phyloP scores from a whole-genome alignment of 2,888 invertebrate genomes.

The Drepana falcataria region DNA sequence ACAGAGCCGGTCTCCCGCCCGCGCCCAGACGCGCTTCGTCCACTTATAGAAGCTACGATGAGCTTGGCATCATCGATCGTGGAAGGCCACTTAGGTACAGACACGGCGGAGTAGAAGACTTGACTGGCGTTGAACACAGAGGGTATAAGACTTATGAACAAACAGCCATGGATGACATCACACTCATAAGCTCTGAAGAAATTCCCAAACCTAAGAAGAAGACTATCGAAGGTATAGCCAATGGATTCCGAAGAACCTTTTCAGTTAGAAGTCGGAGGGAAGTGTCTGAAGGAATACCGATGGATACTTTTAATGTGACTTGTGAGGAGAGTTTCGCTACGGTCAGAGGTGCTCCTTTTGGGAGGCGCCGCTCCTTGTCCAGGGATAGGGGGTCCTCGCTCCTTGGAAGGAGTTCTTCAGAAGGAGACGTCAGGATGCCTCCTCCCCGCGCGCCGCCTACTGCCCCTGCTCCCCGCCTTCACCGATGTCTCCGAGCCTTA shows the following conservation, averaged over 20 bases:
- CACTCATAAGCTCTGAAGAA: conserved; percentile 70
- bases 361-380: conserved; percentile 66
- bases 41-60: conserved; percentile 72
- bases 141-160: conserved; percentile 45
- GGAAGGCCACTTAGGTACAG: conserved; percentile 57
- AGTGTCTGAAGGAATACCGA: conserved; percentile 53
- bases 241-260: conserved; percentile 66
- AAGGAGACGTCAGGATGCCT: conserved; percentile 80
- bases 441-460: conserved; percentile 57
- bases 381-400: conserved; percentile 72
- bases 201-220: conserved; percentile 57
- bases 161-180: conserved; percentile 63
- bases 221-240: conserved; percentile 66
- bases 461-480: conserved; percentile 72
- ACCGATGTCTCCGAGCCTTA: conserved; percentile 85
- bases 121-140: conserved; percentile 57
- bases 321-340: conserved; percentile 65
- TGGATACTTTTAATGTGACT: conserved; percentile 60
- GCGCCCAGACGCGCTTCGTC: conserved; percentile 63
- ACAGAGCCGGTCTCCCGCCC: conserved; percentile 64
- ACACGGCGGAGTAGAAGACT: conserved; percentile 65
- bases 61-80: conserved; percentile 61
- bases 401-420: conserved; percentile 83
- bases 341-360: conserved; percentile 65
- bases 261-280: conserved; percentile 62